Evolutionary conservation across 2,113 vertebrate genomes (phyloP).

Genomic region (Malurus melanocephalus): DNA sequence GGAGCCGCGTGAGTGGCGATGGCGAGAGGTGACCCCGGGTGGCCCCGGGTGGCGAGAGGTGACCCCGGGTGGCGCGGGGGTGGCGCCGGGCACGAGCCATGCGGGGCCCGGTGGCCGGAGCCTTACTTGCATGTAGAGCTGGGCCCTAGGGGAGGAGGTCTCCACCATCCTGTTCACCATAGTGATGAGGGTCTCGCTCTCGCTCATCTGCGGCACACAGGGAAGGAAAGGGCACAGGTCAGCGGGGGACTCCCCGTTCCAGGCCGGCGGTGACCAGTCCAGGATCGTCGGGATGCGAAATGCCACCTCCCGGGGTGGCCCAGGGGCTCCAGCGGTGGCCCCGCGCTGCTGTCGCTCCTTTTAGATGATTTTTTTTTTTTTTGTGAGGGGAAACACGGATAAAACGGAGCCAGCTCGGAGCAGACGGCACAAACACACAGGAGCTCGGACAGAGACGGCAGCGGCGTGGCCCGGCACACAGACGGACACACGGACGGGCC

Average conservation of each 20-base stretch:
- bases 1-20: background rate
- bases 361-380: background rate
- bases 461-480: background rate
- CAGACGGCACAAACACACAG: background rate
- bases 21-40: background rate
- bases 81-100: slow-evolving; percentile 56
- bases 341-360: background rate
- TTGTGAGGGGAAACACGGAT: background rate
- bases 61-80: slow-evolving; percentile 10
- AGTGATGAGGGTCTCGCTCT: slow-evolving; percentile 85
- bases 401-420: background rate
- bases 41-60: slow-evolving; percentile 14
- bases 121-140: slow-evolving; percentile 90
- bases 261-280: background rate
- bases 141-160: slow-evolving; percentile 83
- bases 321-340: background rate
- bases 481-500: background rate
- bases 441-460: background rate
- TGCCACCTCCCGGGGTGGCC: background rate
- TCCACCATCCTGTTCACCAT: slow-evolving; percentile 88
- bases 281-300: background rate
- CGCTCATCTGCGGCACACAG: slow-evolving; percentile 81
- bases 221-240: slow-evolving; percentile 74
- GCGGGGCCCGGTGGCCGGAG: slow-evolving; percentile 10
- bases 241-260: background rate